These are phyloP conservation scores for Muscicapa striata DNA, from an alignment of 2,797 vertebrate genomes.

Conservation along the genomic window DNA sequence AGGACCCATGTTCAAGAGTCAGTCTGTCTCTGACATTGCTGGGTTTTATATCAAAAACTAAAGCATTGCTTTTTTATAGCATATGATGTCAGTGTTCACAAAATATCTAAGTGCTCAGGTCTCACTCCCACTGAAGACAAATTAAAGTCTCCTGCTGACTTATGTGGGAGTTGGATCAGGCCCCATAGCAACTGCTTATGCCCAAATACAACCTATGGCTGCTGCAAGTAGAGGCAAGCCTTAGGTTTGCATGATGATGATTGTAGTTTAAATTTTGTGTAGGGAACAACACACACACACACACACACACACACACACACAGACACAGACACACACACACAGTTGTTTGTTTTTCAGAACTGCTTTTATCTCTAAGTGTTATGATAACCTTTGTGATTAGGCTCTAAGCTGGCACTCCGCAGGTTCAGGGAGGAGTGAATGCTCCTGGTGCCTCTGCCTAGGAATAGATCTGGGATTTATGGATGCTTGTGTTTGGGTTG, in stretches of 20 bases:
- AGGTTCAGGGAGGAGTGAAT: neutral
- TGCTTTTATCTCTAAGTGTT: neutral
- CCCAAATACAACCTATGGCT: neutral
- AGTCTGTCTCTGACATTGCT: neutral
- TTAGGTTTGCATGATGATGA: neutral
- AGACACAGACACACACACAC: neutral
- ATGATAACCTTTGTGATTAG: neutral
- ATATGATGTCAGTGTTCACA: neutral
- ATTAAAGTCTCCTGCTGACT: neutral
- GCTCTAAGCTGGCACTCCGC: neutral
- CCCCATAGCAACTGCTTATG: neutral
- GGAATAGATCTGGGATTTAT: neutral
- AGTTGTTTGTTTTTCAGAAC: neutral
- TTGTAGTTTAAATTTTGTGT: neutral
- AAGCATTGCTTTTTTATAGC: slow-evolving; percentile 6
- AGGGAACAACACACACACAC: neutral
- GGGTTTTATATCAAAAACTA: neutral
- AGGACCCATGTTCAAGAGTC: neutral
- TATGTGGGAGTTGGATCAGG: neutral
- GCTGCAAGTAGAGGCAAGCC: neutral
- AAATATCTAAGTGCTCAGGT: neutral
- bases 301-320: neutral
- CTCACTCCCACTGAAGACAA: neutral
- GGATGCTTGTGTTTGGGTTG: neutral
- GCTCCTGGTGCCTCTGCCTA: neutral